These are phyloP conservation scores for Polypterus senegalus DNA, from an alignment of 2,113 vertebrate species.

Conservation along the genomic window DNA sequence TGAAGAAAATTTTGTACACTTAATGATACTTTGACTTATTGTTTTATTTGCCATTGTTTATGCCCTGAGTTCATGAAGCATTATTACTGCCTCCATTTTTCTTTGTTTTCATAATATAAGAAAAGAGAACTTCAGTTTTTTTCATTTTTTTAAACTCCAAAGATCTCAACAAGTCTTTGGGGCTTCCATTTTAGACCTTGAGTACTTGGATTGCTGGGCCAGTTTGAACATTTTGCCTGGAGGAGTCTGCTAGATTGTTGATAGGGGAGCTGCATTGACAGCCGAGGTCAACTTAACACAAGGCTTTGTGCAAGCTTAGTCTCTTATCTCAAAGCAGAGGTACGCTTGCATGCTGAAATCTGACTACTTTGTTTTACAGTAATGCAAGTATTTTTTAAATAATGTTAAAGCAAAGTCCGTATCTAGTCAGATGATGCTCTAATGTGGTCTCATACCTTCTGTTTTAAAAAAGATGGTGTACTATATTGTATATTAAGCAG, in stretches of 20 bases:
- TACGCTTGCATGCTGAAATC: background rate
- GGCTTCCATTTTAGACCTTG: background rate
- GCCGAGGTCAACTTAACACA: background rate
- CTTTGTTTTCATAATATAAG: background rate
- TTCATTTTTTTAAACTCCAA: background rate
- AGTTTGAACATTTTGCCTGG: background rate
- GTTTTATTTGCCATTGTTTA: too few species aligned
- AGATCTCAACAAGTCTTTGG: background rate
- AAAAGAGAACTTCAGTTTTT: background rate
- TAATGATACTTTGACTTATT: too few species aligned
- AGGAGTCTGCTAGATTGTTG: background rate
- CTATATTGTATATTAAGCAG: too few species aligned
- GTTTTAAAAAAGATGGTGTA: too few species aligned
- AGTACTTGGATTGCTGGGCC: background rate
- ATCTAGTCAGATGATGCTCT: too few species aligned
- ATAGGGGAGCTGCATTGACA: background rate
- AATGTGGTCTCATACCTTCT: too few species aligned
- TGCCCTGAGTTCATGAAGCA: too few species aligned
- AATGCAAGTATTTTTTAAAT: too few species aligned
- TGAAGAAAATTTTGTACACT: too few species aligned
- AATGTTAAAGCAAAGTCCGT: too few species aligned
- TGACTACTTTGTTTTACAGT: too few species aligned
- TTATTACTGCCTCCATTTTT: too few species aligned
- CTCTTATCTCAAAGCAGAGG: background rate
- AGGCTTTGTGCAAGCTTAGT: background rate